phyloP scores from a whole-genome alignment of 2,797 vertebrate species.

The Lemur catta region DNA sequence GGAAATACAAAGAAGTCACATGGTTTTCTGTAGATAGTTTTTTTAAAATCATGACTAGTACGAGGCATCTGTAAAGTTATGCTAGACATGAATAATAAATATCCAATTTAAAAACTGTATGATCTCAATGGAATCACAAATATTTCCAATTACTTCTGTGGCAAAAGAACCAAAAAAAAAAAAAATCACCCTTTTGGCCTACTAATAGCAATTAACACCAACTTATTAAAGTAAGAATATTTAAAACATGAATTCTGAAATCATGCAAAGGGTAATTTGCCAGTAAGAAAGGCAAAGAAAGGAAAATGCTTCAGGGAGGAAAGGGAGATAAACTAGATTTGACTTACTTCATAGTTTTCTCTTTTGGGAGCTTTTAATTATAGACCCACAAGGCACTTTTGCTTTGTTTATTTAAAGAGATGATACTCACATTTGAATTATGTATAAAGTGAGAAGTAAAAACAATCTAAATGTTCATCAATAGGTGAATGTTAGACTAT shows the following conservation, averaged over 20 bases:
- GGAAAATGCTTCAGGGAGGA: neutral
- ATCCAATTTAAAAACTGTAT: neutral
- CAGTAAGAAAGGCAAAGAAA: neutral
- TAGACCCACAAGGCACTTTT: neutral
- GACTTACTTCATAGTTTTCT: neutral
- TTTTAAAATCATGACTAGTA: neutral
- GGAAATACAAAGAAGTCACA: neutral
- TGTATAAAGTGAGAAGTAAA: neutral
- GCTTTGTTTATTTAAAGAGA: neutral
- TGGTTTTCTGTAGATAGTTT: neutral
- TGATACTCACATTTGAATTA: neutral
- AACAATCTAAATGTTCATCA: neutral
- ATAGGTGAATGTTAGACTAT: neutral
- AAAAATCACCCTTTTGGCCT: neutral
- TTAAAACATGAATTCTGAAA: conserved; percentile 30
- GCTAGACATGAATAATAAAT: neutral
- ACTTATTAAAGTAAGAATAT: neutral
- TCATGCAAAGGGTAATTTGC: neutral
- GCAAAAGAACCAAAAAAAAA: neutral
- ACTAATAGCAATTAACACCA: neutral
- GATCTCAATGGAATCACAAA: neutral
- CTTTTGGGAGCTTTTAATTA: neutral
- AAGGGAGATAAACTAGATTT: neutral
- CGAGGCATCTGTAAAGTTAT: neutral
- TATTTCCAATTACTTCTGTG: neutral